Evolutionary conservation across 2,888 invertebrate genomes (phyloP), one percentile per base, ranked within the genome.

Genomic region (Trichacis sp.): DNA sequence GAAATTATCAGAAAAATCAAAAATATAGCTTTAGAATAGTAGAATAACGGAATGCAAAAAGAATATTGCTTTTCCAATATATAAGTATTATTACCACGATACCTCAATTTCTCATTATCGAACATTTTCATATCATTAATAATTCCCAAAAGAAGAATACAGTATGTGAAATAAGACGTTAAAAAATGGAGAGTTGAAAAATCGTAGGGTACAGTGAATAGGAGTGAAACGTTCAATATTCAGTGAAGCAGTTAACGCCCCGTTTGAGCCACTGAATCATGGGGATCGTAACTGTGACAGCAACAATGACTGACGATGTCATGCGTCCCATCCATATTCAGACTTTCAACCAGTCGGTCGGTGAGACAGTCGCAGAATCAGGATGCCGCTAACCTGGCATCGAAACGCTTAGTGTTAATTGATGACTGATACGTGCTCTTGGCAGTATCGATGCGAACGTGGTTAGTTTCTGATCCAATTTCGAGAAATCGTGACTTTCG

Each of bases 391-490:
- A 33, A 46, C 36, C 55, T 42, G 40, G 48, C 30, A 51, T 51
- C 38, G 20, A 48, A 49, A 49, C 15, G 59, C 58, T 64, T 71
- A 68, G 73, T 69, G 73, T 65, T 73, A 76, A 76, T 76, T 76
- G 73, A 72, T 71, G 70, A 64, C 66, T 56, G 65, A 70, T 68
- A 69, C 61, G 53, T 68, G 71, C 67, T 60, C 63, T 64, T 73
- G 76, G 70, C 74, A 73, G 64, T 53, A 49, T 49, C 58, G 49
- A 51, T n/a, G 56, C 42, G 40, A 51, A 14, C 18, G 52, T 29
- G 62, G 57, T 50, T 75, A 71, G 74, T 73, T 73, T 66, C 70
- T 68, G 68, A 69, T 67, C 48, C 64, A 56, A 45, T 43, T 33
- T 42, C 40, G 48, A 17, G 46, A 64, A 61, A 64, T 61, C 61